Evolutionary conservation across 1,140 invertebrate species (phyloP), one percentile per base, ranked within the genome.

Genomic region (Spodoptera frugiperda): DNA sequence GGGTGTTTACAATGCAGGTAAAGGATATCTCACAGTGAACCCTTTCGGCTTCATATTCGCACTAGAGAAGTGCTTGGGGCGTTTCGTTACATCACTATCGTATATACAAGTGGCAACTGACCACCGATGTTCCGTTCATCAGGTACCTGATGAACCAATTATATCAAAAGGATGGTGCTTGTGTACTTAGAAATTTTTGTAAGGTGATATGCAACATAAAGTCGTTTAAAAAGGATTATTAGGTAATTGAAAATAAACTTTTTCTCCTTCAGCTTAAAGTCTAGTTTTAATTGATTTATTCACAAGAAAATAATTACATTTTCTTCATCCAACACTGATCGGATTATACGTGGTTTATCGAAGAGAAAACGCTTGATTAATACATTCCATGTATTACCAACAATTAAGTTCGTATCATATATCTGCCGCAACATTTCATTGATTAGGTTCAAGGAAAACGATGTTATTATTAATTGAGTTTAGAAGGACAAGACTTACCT

Each of bases 401-500:
- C n/a, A 55, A 14, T 57, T 57, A 57, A 57, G 25, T 57, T 57
- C 54, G 54, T 30, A 30, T 57, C 54, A 25, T 30, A 25, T 57
- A 57, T 25, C 54, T 6, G 10, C 54, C 54, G 14, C 21, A 57
- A 57, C 25, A 25, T 57, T 30, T 57, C 21, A 30, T 57, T 30
- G 54, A 57, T 57, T 30, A 25, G 21, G 21, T 57, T 30, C 54
- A 14, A 57, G 21, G 54, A 57, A 54, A 57, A 57, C 21, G 12
- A 14, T 5, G 54, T 57, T 57, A 57, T 57, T 57, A 57, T 57
- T 57, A 57, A 57, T 57, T 57, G 25, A 25, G 54, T 12, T 30
- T 30, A 30, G 54, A 57, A 57, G 54, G 54, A 57, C 54, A 57
- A 57, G 54, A 30, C 11, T 14, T 57, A 57, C 54, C 54, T 57